A percentile compares a stretch with the other conserved stretches of the same genome.
These are phyloP conservation scores for Trichonephila inaurata DNA, from an alignment of 1,140 invertebrate genomes.

Conservation along the genomic window DNA sequence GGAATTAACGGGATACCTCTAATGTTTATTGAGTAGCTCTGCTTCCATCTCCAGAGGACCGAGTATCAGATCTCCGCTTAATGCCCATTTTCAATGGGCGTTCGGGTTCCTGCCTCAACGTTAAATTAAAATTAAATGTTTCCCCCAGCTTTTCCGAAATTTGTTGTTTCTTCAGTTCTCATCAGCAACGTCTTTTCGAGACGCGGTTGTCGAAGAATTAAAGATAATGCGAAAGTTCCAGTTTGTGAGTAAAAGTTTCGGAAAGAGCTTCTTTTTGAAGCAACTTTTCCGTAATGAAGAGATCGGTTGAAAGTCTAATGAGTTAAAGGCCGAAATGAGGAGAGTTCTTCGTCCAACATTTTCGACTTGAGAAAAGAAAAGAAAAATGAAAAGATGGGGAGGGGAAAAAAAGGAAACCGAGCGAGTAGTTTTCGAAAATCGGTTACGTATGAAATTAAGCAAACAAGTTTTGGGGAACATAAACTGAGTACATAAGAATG, in stretches of 20 bases:
- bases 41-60: constrained; percentile 9
- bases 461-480: background rate
- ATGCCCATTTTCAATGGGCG: constrained; percentile 55
- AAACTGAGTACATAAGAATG: constrained; percentile 38
- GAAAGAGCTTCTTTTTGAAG: constrained; percentile 60
- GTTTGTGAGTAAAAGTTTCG: constrained; percentile 31
- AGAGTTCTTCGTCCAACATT: background rate
- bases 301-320: constrained; percentile 60
- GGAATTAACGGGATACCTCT: constrained; percentile 55
- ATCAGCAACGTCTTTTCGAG: background rate
- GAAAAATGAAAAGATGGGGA: background rate
- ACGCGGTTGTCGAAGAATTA: constrained; percentile 58
- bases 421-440: constrained; percentile 49
- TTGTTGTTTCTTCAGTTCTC: constrained; percentile 48
- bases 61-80: constrained; percentile 48
- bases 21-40: constrained; percentile 44
- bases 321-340: constrained; percentile 38
- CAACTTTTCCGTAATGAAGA: constrained; percentile 59
- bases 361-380: background rate
- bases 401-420: background rate
- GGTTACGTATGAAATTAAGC: constrained; percentile 56
- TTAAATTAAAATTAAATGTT: constrained; percentile 67
- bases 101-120: background rate
- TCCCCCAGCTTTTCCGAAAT: constrained; percentile 51
- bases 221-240: constrained; percentile 63